Percentiles rank a stretch among this genome's conserved stretches.
phyloP scores from a whole-genome alignment of 2,888 invertebrate genomes.

The Cataglyphis cursor region DNA sequence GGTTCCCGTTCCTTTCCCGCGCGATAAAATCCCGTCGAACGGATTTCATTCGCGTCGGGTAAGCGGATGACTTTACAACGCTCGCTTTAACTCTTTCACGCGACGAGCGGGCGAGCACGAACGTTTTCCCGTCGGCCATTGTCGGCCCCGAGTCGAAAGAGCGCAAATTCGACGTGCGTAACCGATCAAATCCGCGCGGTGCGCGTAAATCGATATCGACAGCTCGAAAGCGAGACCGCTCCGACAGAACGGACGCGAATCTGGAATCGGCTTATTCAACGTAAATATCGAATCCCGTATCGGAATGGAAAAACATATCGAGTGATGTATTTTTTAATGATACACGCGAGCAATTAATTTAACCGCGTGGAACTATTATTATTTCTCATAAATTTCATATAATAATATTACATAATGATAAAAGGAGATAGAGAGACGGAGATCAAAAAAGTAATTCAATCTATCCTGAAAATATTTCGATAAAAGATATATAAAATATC shows the following conservation, averaged over 20 bases:
- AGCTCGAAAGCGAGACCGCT: conserved; percentile 43
- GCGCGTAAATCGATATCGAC: conserved; percentile 53
- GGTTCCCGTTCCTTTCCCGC: conserved; percentile 39
- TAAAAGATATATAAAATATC: conserved; percentile 24
- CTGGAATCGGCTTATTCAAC: conserved; percentile 48
- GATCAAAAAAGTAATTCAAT: background rate
- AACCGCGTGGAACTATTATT: background rate
- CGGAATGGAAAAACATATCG: conserved; percentile 15
- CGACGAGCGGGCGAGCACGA: conserved; percentile 21
- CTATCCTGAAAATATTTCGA: background rate
- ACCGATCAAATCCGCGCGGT: conserved; percentile 45
- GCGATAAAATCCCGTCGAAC: conserved; percentile 54
- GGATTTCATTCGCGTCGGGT: conserved; percentile 59
- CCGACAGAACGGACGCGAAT: conserved; percentile 29
- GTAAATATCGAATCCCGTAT: conserved; percentile 42
- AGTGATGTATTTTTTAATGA: conserved; percentile 36
- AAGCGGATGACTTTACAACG: conserved; percentile 64
- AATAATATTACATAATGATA: background rate
- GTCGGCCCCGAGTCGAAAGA: conserved; percentile 24
- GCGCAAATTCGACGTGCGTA: conserved; percentile 47
- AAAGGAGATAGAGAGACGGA: background rate
- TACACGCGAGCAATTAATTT: conserved; percentile 36
- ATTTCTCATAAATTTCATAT: conserved; percentile 15
- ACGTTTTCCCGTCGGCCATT: conserved; percentile 50
- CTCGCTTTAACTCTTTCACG: conserved; percentile 58